Conservation (phyloP, 2,797 vertebrate genomes). For the Melanotaenia trifasciata region DNA sequence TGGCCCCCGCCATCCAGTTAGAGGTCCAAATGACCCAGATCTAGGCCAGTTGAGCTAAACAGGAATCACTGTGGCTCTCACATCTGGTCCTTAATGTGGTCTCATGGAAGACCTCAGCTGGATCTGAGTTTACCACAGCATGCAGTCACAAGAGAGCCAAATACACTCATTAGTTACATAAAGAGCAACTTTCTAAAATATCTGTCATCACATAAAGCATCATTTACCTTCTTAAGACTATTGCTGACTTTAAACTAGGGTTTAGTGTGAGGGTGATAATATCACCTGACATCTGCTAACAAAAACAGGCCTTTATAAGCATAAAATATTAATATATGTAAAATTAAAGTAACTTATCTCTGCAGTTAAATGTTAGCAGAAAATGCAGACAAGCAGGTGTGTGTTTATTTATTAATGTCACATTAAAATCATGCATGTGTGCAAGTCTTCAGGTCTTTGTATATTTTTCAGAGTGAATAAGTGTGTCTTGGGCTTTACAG, state of each 20-base stretch:
- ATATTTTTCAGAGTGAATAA: constrained; percentile 46
- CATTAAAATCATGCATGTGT: constrained; percentile 16
- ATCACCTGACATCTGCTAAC: not conserved
- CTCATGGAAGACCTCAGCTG: constrained; percentile 66
- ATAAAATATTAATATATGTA: constrained; percentile 9
- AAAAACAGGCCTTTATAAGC: not conserved
- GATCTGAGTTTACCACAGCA: constrained; percentile 38
- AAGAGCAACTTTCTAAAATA: constrained; percentile 36
- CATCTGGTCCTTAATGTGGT: constrained; percentile 57
- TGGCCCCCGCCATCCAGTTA: constrained; percentile 21
- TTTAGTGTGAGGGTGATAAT: constrained; percentile 6
- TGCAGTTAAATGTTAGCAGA: not conserved
- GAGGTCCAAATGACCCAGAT: constrained; percentile 55
- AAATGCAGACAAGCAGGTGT: constrained; percentile 7
- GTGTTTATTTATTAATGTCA: constrained; percentile 3
- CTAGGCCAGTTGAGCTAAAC: constrained; percentile 23
- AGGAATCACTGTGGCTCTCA: constrained; percentile 53
- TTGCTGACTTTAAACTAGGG: constrained; percentile 8
- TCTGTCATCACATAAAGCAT: constrained; percentile 16
- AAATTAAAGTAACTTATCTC: constrained; percentile 9
- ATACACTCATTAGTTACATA: constrained; percentile 36
- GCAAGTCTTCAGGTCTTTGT: constrained; percentile 26
- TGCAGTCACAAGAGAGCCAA: constrained; percentile 40
- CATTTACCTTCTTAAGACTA: constrained; percentile 14
- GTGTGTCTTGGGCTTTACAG: constrained; percentile 45